Conservation (phyloP, 2,113 vertebrate species). For the Anarrhichthys ocellatus region DNA sequence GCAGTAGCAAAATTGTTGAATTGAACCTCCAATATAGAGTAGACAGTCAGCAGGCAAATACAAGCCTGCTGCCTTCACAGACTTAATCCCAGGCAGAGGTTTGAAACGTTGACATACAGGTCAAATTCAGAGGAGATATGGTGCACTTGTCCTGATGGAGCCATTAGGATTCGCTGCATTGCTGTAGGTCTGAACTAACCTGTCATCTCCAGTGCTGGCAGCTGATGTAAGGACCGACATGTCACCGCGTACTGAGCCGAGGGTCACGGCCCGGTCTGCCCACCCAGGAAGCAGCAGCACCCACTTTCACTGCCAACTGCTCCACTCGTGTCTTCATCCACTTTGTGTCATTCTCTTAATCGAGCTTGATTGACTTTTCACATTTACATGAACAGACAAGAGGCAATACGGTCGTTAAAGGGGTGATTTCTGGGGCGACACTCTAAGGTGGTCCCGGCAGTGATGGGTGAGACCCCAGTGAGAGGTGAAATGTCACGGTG, state of each 20-base stretch:
- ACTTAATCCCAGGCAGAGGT: background rate
- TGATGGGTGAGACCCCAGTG: slow-evolving; percentile 20
- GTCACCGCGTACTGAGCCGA: slow-evolving; percentile 47
- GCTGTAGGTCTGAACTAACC: slow-evolving; percentile 72
- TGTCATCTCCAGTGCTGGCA: slow-evolving; percentile 46
- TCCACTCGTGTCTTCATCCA: slow-evolving; percentile 25
- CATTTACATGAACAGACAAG: slow-evolving; percentile 28
- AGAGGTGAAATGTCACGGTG: slow-evolving; percentile 33
- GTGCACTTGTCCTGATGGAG: slow-evolving; percentile 63
- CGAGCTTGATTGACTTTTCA: slow-evolving; percentile 39
- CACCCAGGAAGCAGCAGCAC: slow-evolving; percentile 58
- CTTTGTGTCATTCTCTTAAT: slow-evolving; percentile 27
- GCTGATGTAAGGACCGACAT: slow-evolving; percentile 60
- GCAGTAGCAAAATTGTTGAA: slow-evolving; percentile 20
- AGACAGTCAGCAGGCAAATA: slow-evolving; percentile 17
- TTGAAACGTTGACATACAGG: slow-evolving; percentile 27
- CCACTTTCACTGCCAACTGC: slow-evolving; percentile 31
- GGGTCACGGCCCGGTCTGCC: slow-evolving; percentile 35
- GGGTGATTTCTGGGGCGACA: background rate
- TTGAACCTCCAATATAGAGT: slow-evolving; percentile 21
- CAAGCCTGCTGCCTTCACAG: slow-evolving; percentile 24
- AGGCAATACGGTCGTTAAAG: background rate
- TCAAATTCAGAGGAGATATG: slow-evolving; percentile 27
- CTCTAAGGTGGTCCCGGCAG: slow-evolving; percentile 36
- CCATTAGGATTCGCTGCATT: slow-evolving; percentile 62